phyloP scores from a whole-genome alignment of 2,797 vertebrate species.

The Scomberomorus guttatus region DNA sequence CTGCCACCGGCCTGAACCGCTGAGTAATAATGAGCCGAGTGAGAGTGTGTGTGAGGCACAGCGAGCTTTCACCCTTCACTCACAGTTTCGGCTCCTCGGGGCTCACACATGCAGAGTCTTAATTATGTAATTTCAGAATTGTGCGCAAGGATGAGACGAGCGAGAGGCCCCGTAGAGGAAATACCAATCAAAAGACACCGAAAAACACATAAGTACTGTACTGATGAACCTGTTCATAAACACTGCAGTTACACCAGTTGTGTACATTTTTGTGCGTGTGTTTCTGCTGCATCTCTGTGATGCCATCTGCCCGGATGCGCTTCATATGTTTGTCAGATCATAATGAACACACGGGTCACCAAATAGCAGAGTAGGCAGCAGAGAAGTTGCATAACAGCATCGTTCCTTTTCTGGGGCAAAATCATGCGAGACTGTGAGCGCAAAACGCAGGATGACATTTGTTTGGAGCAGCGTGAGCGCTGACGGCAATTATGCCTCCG shows the following conservation, averaged over 20 bases:
- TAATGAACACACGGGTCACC: constrained; percentile 31
- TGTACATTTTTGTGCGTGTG: not conserved
- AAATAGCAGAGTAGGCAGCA: not conserved
- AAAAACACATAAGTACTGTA: not conserved
- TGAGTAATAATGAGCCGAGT: constrained; percentile 45
- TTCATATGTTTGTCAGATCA: constrained; percentile 27
- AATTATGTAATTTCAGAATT: constrained; percentile 62
- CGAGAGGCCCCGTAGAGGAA: constrained; percentile 7
- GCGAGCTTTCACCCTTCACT: constrained; percentile 25
- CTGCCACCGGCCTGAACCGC: not conserved
- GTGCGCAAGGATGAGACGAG: constrained; percentile 11
- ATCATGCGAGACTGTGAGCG: not conserved
- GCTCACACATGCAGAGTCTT: constrained; percentile 39
- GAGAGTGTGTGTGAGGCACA: constrained; percentile 30
- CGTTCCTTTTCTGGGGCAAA: constrained; percentile 40
- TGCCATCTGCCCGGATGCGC: constrained; percentile 41
- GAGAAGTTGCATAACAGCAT: constrained; percentile 53
- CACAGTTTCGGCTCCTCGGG: constrained; percentile 32
- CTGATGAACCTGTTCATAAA: not conserved
- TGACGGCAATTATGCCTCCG: constrained; percentile 3
- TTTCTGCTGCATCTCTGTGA: constrained; percentile 19
- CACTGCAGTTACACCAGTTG: not conserved
- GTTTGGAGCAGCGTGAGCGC: constrained; percentile 6
- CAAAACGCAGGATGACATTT: not conserved
- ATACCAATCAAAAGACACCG: not conserved